Percentiles rank a stretch among this genome's conserved stretches.
These are phyloP conservation scores for Capitella teleta DNA, from an alignment of 1,140 invertebrate species.

Conservation along the genomic window DNA sequence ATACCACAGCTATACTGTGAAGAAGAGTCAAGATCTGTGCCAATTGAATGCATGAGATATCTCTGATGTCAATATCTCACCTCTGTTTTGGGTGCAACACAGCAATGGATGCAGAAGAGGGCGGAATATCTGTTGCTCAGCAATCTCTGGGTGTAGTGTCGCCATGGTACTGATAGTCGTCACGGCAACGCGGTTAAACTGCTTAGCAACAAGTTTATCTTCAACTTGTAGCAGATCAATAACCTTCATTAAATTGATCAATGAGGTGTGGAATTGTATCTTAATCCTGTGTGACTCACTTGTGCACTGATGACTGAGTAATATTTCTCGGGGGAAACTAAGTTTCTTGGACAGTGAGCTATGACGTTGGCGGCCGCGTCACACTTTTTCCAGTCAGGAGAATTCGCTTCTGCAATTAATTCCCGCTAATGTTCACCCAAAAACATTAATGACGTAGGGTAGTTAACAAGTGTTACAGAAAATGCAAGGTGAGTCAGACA, in stretches of 20 bases:
- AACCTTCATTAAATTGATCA: not conserved
- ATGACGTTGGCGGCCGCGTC: slow-evolving; percentile 48
- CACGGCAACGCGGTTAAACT: not conserved
- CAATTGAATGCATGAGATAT: too few species aligned
- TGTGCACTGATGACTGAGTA: slow-evolving; percentile 22
- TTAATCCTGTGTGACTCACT: not conserved
- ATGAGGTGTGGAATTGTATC: not conserved
- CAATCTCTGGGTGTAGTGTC: not conserved
- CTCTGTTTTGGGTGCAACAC: not conserved
- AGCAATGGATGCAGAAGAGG: not conserved
- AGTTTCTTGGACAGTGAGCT: slow-evolving; percentile 39
- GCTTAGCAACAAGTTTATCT: not conserved
- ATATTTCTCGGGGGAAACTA: slow-evolving; percentile 41
- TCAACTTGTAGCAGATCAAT: not conserved
- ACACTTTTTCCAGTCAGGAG: slow-evolving; percentile 50
- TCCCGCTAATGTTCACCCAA: too few species aligned
- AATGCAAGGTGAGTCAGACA: too few species aligned
- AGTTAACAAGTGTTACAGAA: too few species aligned
- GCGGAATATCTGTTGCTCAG: not conserved
- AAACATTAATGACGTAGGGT: too few species aligned
- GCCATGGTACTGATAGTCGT: not conserved
- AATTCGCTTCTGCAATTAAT: too few species aligned
- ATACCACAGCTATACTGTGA: too few species aligned
- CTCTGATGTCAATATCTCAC: too few species aligned
- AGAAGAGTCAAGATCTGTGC: too few species aligned